A percentile compares a stretch with the other conserved stretches of the same genome.
Evolutionary conservation across 2,797 vertebrate species (phyloP).

Genomic region (Neosilurus hyrtlii): DNA sequence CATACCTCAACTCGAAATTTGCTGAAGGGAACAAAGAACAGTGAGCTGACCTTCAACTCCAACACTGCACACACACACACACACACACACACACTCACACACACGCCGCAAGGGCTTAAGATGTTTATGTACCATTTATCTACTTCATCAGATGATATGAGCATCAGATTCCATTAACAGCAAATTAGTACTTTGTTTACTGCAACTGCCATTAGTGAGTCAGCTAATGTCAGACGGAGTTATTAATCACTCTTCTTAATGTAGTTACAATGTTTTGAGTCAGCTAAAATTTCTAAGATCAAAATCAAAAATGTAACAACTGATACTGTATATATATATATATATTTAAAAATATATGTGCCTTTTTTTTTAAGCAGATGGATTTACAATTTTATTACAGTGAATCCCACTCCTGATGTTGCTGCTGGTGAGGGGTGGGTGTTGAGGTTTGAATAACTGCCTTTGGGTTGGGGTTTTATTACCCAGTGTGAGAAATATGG

Average conservation of each 20-base stretch:
- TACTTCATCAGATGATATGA: constrained; percentile 20
- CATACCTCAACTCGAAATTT: constrained; percentile 35
- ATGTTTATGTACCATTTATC: background rate
- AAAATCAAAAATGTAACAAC: background rate
- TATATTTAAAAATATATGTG: background rate
- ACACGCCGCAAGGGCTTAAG: background rate
- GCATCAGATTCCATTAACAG: constrained; percentile 5
- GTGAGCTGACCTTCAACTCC: constrained; percentile 33
- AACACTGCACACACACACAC: constrained; percentile 13
- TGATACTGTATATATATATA: background rate
- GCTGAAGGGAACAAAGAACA: constrained; percentile 35
- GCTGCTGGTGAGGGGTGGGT: background rate
- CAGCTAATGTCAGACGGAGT: background rate
- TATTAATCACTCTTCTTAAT: background rate
- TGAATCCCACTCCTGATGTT: background rate
- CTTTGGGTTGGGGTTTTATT: background rate
- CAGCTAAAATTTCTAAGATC: background rate
- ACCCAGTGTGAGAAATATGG: too few relatives aligned
- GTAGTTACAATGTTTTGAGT: background rate
- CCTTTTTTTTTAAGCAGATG: background rate
- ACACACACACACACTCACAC: background rate
- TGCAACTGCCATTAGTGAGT: background rate
- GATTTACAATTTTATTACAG: background rate
- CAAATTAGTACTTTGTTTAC: constrained; percentile 17
- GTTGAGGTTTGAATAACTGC: background rate